Percentiles rank a stretch among this genome's conserved stretches.
phyloP scores from a whole-genome alignment of 2,797 vertebrate species.

The Karalla daura region DNA sequence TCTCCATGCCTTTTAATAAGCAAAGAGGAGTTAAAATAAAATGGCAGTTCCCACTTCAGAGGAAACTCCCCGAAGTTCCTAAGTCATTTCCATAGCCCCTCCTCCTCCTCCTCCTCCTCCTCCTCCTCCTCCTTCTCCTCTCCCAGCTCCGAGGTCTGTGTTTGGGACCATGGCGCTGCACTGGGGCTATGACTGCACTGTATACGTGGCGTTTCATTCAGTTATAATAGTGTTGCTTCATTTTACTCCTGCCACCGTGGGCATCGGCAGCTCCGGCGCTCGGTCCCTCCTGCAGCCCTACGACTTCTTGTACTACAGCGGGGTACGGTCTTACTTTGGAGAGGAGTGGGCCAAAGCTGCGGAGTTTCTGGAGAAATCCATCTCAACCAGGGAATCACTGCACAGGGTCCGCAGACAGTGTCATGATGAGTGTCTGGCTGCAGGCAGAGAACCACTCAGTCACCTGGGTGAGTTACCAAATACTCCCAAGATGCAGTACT shows the following conservation, averaged over 20 bases:
- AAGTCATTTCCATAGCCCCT: conserved; percentile 52
- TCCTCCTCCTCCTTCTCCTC: conserved; percentile 6
- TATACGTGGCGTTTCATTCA: conserved; percentile 83
- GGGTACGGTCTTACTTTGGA: conserved; percentile 88
- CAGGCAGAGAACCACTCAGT: conserved; percentile 45
- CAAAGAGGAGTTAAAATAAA: background rate
- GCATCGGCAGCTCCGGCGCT: conserved; percentile 23
- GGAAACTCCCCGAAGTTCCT: conserved; percentile 33
- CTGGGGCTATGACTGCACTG: conserved; percentile 52
- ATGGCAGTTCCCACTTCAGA: background rate
- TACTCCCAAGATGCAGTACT: background rate
- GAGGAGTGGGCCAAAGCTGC: conserved; percentile 90
- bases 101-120: conserved; percentile 21
- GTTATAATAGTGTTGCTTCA: conserved; percentile 17
- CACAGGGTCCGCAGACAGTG: conserved; percentile 82
- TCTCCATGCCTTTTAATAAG: no score
- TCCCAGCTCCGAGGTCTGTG: conserved; percentile 8
- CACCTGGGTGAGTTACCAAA: conserved; percentile 67
- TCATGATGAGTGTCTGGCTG: conserved; percentile 78
- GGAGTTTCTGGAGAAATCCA: conserved; percentile 88
- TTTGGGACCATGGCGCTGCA: conserved; percentile 78
- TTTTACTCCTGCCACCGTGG: conserved; percentile 15
- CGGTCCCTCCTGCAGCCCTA: conserved; percentile 82
- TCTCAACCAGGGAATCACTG: conserved; percentile 83
- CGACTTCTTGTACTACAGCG: conserved; percentile 90